These are phyloP conservation scores for Drosophila incognita DNA, from an alignment of 2,888 invertebrate species.

Conservation along the genomic window DNA sequence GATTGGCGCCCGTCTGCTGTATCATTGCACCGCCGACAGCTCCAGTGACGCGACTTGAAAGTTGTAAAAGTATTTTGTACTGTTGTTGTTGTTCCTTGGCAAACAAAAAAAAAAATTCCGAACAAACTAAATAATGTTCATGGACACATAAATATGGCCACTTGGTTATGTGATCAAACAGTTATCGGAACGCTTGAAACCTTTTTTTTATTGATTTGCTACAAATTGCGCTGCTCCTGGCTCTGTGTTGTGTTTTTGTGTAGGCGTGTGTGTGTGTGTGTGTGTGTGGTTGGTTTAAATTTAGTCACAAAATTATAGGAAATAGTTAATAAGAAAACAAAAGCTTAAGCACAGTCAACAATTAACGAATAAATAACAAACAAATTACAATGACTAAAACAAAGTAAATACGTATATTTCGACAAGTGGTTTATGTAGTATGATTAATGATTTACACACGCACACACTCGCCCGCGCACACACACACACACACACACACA, in stretches of 20 bases:
- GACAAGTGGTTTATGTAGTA: not conserved
- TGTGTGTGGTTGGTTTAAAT: slow-evolving; percentile 27
- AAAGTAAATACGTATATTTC: slow-evolving; percentile 1
- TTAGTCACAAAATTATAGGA: slow-evolving; percentile 52
- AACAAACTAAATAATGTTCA: slow-evolving; percentile 21
- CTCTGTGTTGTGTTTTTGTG: slow-evolving; percentile 50
- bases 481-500: slow-evolving; percentile 17
- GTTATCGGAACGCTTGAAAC: slow-evolving; percentile 75
- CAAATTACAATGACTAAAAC: not conserved
- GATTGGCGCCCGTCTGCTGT: slow-evolving; percentile 83
- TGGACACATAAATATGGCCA: slow-evolving; percentile 9
- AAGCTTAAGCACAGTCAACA: slow-evolving; percentile 28
- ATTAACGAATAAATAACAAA: slow-evolving; percentile 5
- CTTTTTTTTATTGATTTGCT: slow-evolving; percentile 75
- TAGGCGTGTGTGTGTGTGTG: slow-evolving; percentile 1
- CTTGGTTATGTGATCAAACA: slow-evolving; percentile 54
- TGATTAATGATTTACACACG: not conserved
- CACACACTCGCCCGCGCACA: slow-evolving; percentile 12
- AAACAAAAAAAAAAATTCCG: slow-evolving; percentile 4
- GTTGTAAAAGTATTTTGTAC: slow-evolving; percentile 62
- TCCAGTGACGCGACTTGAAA: slow-evolving; percentile 84
- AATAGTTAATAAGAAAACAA: slow-evolving; percentile 8
- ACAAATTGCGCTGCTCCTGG: slow-evolving; percentile 41
- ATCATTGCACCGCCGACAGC: slow-evolving; percentile 82
- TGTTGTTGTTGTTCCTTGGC: slow-evolving; percentile 42